Evolutionary conservation across 2,888 invertebrate genomes (phyloP).

Genomic region (Tiliacea citrago): DNA sequence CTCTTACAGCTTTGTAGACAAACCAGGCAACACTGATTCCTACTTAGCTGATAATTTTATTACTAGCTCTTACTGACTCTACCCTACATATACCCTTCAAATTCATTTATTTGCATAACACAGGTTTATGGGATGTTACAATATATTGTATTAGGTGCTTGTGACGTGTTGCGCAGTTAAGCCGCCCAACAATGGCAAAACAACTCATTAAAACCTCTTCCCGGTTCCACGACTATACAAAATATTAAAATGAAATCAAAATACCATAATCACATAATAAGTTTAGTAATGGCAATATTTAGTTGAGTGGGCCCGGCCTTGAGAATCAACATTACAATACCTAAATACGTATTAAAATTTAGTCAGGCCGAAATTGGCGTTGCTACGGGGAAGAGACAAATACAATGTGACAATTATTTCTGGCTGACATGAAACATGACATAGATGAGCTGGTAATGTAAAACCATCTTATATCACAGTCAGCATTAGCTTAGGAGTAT

Average conservation of each 20-base stretch:
- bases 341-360: slow-evolving; percentile 48
- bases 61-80: not conserved
- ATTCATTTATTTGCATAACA: no score
- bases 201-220: slow-evolving; percentile 22
- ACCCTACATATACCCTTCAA: not conserved
- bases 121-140: no score
- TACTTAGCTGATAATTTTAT: not conserved
- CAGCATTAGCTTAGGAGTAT: not conserved
- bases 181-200: not conserved
- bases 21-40: not conserved
- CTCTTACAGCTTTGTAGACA: not conserved
- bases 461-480: no score
- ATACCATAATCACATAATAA: slow-evolving; percentile 38
- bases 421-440: not conserved
- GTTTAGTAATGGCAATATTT: slow-evolving; percentile 31
- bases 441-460: not conserved
- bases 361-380: slow-evolving; percentile 17
- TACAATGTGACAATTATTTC: not conserved
- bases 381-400: slow-evolving; percentile 14
- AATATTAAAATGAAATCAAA: slow-evolving; percentile 22
- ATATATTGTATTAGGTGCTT: no score
- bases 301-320: slow-evolving; percentile 27
- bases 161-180: not conserved
- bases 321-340: slow-evolving; percentile 42
- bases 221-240: slow-evolving; percentile 25